Evolutionary conservation across 2,797 vertebrate genomes (phyloP).

Genomic region (Anguilla anguilla): DNA sequence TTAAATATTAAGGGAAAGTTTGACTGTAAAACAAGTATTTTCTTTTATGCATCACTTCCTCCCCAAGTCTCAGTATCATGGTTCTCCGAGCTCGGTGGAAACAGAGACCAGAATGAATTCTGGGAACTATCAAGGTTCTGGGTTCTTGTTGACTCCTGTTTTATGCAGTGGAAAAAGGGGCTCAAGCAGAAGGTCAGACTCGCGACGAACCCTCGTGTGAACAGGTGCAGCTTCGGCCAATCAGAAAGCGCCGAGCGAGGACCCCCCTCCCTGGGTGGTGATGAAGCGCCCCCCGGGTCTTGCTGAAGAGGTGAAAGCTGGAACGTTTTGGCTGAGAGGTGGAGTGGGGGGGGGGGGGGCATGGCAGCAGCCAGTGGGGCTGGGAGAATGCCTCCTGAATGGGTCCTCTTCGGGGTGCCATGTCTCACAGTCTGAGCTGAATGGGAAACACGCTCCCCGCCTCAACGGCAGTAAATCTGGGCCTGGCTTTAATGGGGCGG

Average conservation of each 20-base stretch:
- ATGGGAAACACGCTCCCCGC: slow-evolving; percentile 47
- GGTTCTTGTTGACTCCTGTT: too few species aligned
- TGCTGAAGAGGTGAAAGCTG: neutral
- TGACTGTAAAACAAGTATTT: too few species aligned
- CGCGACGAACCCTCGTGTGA: neutral
- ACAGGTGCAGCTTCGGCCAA: too few species aligned
- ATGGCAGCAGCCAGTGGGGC: neutral
- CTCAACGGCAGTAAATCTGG: slow-evolving; percentile 51
- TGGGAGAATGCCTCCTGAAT: slow-evolving; percentile 24
- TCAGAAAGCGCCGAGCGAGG: neutral
- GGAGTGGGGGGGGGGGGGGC: neutral
- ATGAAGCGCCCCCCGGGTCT: neutral
- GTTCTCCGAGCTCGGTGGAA: too few species aligned
- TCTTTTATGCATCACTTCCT: too few species aligned
- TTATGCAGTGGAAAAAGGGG: neutral
- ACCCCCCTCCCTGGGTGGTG: neutral
- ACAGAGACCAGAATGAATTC: too few species aligned
- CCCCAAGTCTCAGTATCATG: too few species aligned
- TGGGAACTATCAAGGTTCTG: too few species aligned
- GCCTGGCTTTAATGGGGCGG: slow-evolving; percentile 33
- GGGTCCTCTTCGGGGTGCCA: slow-evolving; percentile 23
- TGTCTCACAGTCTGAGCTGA: slow-evolving; percentile 38
- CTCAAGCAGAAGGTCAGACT: neutral
- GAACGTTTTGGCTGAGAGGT: neutral
- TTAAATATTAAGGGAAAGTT: too few species aligned